These are phyloP conservation scores for Drosophila kanapiae DNA, from an alignment of 1,140 invertebrate genomes.

Conservation along the genomic window DNA sequence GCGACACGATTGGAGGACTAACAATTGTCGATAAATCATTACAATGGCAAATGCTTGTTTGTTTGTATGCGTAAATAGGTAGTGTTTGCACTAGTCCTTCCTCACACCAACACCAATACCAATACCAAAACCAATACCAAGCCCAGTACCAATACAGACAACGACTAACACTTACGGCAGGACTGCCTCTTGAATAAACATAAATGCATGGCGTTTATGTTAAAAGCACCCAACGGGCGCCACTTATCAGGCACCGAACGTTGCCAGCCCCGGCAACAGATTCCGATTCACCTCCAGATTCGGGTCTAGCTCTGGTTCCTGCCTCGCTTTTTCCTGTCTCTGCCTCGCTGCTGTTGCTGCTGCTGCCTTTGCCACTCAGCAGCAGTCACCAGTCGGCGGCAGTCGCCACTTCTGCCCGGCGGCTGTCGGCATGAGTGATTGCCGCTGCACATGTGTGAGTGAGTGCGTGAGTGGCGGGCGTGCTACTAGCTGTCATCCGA, in stretches of 20 bases:
- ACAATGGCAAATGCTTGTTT: constrained; percentile 61
- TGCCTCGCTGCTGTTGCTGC: constrained; percentile 5
- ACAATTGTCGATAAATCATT: constrained; percentile 75
- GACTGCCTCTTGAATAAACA: constrained; percentile 64
- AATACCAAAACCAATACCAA: constrained; percentile 7
- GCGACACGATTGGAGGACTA: constrained; percentile 41
- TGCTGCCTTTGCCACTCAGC: not conserved
- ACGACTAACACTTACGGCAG: constrained; percentile 34
- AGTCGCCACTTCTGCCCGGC: constrained; percentile 13
- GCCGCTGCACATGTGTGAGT: constrained; percentile 58
- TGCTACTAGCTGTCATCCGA: constrained; percentile 59
- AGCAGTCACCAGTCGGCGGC: constrained; percentile 1
- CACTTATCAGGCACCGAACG: constrained; percentile 57
- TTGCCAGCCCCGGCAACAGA: constrained; percentile 26
- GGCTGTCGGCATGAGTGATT: constrained; percentile 68
- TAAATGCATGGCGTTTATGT: constrained; percentile 75
- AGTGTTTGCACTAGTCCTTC: constrained; percentile 40
- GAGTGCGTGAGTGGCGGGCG: constrained; percentile 23
- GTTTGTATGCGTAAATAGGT: constrained; percentile 42
- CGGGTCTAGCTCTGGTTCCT: constrained; percentile 1
- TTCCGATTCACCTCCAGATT: constrained; percentile 19
- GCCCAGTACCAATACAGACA: constrained; percentile 2
- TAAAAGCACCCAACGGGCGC: constrained; percentile 77
- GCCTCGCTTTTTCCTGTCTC: too few species aligned
- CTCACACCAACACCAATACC: constrained; percentile 13